Base-by-base conservation (phyloP, 2,113 vertebrate species). In the Lagopus leucura region DNA sequence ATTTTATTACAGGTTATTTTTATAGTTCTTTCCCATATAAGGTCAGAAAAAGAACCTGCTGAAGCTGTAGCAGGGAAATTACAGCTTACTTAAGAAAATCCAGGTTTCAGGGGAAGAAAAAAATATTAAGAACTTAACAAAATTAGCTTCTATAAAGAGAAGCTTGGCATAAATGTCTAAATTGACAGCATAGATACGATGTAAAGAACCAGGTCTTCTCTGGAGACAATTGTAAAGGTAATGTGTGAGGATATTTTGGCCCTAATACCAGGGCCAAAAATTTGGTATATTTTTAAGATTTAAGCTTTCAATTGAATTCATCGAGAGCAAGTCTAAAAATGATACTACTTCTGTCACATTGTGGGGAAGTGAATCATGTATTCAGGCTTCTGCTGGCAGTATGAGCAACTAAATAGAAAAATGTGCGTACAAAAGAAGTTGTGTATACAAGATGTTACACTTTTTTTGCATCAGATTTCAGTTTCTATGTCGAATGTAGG, bases 31-130 rank as follows among this genome's bases (percentile, higher is more conserved):
- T 80, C 8, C 27, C 11, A 36, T 15, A 61, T 5, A 61, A 85
- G 30, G 24, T 52, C 48, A 88, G 67, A 65, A 73, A 85, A 93
- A 72, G 52, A 85, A 76, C 79, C 48, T 88, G 54, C 52, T 92
- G 84, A 92, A 82, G 28, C 16, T 67, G 67, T n/a, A 88, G 43
- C 13, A 64, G 24, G 54, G n/a, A 80, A 85, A 88, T 85, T 70
- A 54, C 2, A 40, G 30, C 27, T 86, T 82, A 19, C 55, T 81
- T 86, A 27, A 74, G n/a, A 52, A 82, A 92, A 67, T 50, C 3
- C 15, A 52, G 7, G 10, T 88, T 85, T 73, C 7, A 10, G 32
- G 43, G 9, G 3, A 2, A 32, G 2, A 48, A 45, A 34, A 52
- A 40, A n/a, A 28, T 25, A 54, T 72, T 30, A 52, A 42, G 28